These are phyloP conservation scores for Therioaphis trifolii DNA, from an alignment of 2,888 invertebrate species.

Conservation along the genomic window DNA sequence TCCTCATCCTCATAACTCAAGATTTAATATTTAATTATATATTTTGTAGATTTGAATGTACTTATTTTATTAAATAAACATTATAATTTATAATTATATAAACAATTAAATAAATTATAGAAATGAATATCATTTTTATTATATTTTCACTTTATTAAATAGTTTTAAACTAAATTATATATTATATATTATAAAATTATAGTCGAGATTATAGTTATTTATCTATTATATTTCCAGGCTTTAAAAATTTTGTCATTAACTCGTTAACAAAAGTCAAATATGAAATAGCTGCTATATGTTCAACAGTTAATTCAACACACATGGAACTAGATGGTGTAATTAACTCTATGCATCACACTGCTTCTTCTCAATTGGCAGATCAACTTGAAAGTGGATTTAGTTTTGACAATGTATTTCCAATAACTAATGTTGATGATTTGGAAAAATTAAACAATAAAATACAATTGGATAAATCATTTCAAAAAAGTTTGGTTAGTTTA, in stretches of 20 bases:
- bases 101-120: too few species aligned
- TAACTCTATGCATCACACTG: background rate
- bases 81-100: too few species aligned
- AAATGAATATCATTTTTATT: too few species aligned
- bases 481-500: background rate
- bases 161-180: background rate
- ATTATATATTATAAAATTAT: too few species aligned
- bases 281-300: background rate
- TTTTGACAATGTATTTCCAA: constrained; percentile 15
- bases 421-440: background rate
- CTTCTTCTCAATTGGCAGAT: background rate
- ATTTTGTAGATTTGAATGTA: too few species aligned
- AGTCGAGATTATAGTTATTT: background rate
- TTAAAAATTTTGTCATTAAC: constrained; percentile 5
- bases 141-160: background rate
- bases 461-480: background rate
- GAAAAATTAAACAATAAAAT: background rate
- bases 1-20: too few species aligned
- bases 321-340: background rate
- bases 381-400: background rate
- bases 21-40: too few species aligned
- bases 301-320: background rate
- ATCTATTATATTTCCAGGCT: background rate
- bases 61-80: too few species aligned
- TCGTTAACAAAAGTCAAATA: background rate